phyloP scores from a whole-genome alignment of 2,113 vertebrate genomes.

The Leptosomus discolor region DNA sequence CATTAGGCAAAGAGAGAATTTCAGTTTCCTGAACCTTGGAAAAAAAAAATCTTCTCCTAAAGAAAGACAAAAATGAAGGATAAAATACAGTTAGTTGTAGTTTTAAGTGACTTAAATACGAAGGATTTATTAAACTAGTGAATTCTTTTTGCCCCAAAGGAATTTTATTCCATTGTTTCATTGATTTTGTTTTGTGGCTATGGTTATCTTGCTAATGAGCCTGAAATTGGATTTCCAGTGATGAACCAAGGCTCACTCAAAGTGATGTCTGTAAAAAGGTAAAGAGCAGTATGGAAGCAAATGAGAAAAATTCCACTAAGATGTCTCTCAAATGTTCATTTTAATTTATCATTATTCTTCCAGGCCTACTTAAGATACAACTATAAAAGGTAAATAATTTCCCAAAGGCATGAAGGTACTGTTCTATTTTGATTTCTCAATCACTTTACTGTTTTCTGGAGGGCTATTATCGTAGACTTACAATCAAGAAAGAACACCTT shows the following conservation, averaged over 20 bases:
- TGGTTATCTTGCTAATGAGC: background rate
- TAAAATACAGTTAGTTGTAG: background rate
- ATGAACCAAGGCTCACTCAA: background rate
- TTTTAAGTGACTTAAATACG: background rate
- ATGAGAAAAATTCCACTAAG: background rate
- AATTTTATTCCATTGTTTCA: background rate
- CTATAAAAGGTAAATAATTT: background rate
- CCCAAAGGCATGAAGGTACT: background rate
- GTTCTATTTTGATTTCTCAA: background rate
- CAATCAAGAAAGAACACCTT: background rate
- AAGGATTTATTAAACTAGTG: background rate
- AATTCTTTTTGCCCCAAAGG: background rate
- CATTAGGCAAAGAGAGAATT: background rate
- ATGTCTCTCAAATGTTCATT: background rate
- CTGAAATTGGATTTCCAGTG: background rate
- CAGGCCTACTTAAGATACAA: background rate
- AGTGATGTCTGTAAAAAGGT: background rate
- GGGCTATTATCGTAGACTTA: background rate
- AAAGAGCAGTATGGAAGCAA: background rate
- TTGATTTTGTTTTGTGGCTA: background rate
- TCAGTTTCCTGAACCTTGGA: background rate
- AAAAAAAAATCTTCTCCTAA: background rate
- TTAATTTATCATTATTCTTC: background rate
- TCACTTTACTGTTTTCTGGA: background rate
- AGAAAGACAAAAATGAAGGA: background rate